Evolutionary conservation across 2,113 vertebrate species (phyloP), one percentile per base, ranked within the genome.

Genomic region (Bubo bubo): DNA sequence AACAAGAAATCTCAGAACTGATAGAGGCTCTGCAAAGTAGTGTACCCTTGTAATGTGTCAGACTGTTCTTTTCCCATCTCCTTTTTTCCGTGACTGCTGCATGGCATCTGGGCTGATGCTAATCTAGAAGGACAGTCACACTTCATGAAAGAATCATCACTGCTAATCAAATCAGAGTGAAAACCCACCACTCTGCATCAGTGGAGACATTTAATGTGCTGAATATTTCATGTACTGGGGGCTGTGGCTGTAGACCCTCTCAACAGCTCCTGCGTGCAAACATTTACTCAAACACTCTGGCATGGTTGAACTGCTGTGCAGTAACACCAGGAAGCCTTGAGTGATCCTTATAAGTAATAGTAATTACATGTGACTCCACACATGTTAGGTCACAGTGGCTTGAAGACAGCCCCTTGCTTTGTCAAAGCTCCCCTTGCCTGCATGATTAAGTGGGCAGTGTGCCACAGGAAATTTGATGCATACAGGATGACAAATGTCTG

Each of bases 61-160:
- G 94, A 39, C 82, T 86, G 41, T 22, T 86, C n/a, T 97, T 88
- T 77, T 90, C 59, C 91, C 39, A 62, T 79, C 79, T 96, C 76
- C 85, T 91, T 94, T 97, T 97, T 98, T 99, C 96, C 98, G 98
- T 99, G 99, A 99, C 99, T 99, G 98, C 98, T 98, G 98, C 98
- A 97, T 98, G 97, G 96, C 97, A 98, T 97, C 97, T 95, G 98
- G 96, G 97, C 98, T 99, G 99, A 99, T 93, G 98, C 96, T 99
- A 99, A 99, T 99, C 98, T 98, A 95, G 98, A 96, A 98, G 98
- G 99, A 99, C 99, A 99, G 98, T 98, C 98, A 97, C 86, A 98
- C 98, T 98, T 99, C 99, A 99, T 99, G 99, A 99, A 99, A 99
- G 98, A 99, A 99, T 99, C 98, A 99, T 99, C 98, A 98, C 98